Evolutionary conservation across 2,888 invertebrate species (phyloP), one percentile per base, ranked within the genome.

Genomic region (Rambutsinella grinnellia): DNA sequence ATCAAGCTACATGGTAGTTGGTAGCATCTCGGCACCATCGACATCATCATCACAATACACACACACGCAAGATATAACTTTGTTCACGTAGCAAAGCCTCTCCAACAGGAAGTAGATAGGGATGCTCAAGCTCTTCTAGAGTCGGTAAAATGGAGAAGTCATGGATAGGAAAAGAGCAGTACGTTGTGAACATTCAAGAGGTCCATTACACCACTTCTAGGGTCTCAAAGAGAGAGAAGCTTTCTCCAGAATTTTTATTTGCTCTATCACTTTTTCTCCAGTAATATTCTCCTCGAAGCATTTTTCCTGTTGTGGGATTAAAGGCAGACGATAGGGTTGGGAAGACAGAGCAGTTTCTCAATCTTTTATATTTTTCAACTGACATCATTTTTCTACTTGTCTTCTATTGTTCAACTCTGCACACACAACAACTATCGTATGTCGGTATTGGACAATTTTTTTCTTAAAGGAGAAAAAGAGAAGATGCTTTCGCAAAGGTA

Each of bases 151-250:
- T 68, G 46, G 77, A 51, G 63, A 72, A 72, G 62, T 68, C 71
- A 57, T 36, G 61, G 54, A 68, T 61, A 27, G 49, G 58, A 68
- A 78, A 72, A 58, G 72, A 78, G 72, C 74, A 78, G 78, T 78
- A 68, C 65, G 78, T 78, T 74, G 72, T 68, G 68, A 78, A 72
- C 77, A 44, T 72, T 65, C 65, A 63, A 53, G 72, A 60, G 58
- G 65, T 58, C 58, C 72, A 66, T 58, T n/a, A 51, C 27, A 72
- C 36, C 36, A 36, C 36, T 36, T 36, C 36, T 5, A 5, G 13
- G 36, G 5, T 36, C 36, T 8, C 65, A 72, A 66, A 23, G 17
- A 44, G 23, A 65, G 19, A 46, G 54, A 36, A 15, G 19, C 24
- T 65, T 57, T 54, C 36, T 36, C 36, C 36, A 36, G n/a, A n/a